These are phyloP conservation scores for Phoenoteleia sp. DNA, from an alignment of 2,888 invertebrate genomes.

Conservation along the genomic window DNA sequence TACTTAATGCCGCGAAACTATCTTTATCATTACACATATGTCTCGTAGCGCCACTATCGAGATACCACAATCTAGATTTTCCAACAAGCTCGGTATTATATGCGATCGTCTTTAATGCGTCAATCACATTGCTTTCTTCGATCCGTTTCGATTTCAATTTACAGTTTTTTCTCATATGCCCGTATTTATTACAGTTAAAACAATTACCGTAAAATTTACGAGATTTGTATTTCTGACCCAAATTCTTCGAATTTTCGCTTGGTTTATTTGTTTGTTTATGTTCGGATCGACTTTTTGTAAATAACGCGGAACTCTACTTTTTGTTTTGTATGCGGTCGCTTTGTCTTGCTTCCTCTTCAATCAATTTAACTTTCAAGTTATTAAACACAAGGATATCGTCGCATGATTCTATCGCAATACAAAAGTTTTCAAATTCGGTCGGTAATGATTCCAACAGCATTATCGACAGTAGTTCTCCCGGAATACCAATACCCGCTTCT, in stretches of 20 bases:
- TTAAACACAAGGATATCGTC: not conserved
- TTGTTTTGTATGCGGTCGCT: not conserved
- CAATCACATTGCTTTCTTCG: not conserved
- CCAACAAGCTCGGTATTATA: conserved; percentile 15
- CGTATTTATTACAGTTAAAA: not conserved
- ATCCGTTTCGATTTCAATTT: not conserved
- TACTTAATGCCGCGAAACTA: conserved; percentile 18
- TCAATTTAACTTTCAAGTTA: conserved; percentile 18
- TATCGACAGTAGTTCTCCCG: conserved; percentile 65
- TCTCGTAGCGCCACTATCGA: conserved; percentile 64
- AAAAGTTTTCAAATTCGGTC: not conserved
- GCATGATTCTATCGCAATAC: not conserved
- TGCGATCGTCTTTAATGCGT: conserved; percentile 8
- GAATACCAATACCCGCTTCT: conserved; percentile 67
- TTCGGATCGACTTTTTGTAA: not conserved
- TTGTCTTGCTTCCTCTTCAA: conserved; percentile 54
- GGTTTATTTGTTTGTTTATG: not conserved
- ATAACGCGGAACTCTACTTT: conserved; percentile 8
- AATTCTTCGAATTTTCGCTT: not conserved
- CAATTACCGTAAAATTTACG: conserved; percentile 1
- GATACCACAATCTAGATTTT: conserved; percentile 52
- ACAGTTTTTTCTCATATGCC: not conserved
- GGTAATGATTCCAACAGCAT: not conserved
- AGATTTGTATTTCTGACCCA: not conserved
- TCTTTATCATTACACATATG: conserved; percentile 64